Evolutionary conservation across 2,113 vertebrate species (phyloP).

Genomic region (Antigone vipio): DNA sequence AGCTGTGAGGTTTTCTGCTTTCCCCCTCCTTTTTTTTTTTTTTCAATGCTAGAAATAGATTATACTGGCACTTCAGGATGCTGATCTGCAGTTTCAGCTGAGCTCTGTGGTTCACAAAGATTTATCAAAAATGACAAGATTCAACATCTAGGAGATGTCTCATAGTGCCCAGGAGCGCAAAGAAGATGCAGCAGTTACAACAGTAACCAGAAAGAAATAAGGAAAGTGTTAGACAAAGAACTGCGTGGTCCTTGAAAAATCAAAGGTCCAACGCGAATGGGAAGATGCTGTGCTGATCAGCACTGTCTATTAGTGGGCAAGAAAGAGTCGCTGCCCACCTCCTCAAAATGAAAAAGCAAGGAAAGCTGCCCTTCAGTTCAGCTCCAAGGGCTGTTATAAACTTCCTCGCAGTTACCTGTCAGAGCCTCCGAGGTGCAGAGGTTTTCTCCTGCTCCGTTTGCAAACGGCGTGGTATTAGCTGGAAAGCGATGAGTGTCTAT

Average conservation of each 20-base stretch:
- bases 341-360: not conserved
- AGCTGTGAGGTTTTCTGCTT: not conserved
- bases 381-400: not conserved
- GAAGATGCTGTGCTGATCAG: not conserved
- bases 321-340: not conserved
- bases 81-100: slow-evolving; percentile 49
- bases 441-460: not conserved
- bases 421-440: not conserved
- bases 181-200: not conserved
- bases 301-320: not conserved
- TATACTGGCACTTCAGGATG: slow-evolving; percentile 43
- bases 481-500: not conserved
- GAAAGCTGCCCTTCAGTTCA: not conserved
- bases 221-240: not conserved
- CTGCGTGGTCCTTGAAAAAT: not conserved
- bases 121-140: slow-evolving; percentile 54
- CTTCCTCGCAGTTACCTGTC: not conserved
- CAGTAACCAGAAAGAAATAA: not conserved
- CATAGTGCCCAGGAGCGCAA: slow-evolving; percentile 23
- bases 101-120: slow-evolving; percentile 1
- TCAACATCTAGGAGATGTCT: slow-evolving; percentile 18
- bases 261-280: not conserved
- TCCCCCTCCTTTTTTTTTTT: not conserved
- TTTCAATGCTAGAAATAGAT: slow-evolving; percentile 27
- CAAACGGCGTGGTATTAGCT: not conserved